These are phyloP conservation scores for Dioctria rufipes DNA, from an alignment of 2,888 invertebrate species.

Conservation along the genomic window DNA sequence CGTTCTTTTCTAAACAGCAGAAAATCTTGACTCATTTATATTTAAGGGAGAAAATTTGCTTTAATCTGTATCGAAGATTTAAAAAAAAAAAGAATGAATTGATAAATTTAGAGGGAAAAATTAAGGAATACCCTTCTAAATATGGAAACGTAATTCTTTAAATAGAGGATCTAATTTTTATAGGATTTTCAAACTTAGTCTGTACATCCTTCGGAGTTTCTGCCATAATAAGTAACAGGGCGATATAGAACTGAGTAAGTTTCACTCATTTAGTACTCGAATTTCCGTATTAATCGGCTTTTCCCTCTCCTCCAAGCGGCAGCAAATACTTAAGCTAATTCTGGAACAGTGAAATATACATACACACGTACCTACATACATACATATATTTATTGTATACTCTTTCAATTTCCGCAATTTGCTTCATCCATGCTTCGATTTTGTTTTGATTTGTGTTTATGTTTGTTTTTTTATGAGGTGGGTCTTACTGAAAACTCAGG, in stretches of 20 bases:
- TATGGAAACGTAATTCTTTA: not conserved
- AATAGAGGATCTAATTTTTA: not conserved
- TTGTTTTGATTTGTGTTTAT: not conserved
- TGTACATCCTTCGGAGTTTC: not conserved
- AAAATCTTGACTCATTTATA: too few species aligned
- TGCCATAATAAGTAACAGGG: not conserved
- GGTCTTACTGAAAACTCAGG: not conserved
- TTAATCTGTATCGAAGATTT: not conserved
- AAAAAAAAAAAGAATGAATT: not conserved
- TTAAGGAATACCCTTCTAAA: not conserved
- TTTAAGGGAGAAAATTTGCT: too few species aligned
- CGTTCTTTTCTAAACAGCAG: too few species aligned
- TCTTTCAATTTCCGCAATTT: not conserved
- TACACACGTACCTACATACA: too few species aligned
- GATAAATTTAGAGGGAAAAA: not conserved
- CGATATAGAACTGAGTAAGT: not conserved
- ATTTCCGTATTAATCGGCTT: slow-evolving; percentile 37
- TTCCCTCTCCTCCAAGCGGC: slow-evolving; percentile 2
- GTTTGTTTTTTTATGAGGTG: not conserved
- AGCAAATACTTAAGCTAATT: not conserved
- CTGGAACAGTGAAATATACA: not conserved
- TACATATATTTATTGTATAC: not conserved
- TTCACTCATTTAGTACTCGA: not conserved
- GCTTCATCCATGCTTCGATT: not conserved
- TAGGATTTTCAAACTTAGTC: not conserved